Percentiles rank a stretch among this genome's conserved stretches.
These are phyloP conservation scores for Spizella passerina DNA, from an alignment of 2,797 vertebrate genomes.

Conservation along the genomic window DNA sequence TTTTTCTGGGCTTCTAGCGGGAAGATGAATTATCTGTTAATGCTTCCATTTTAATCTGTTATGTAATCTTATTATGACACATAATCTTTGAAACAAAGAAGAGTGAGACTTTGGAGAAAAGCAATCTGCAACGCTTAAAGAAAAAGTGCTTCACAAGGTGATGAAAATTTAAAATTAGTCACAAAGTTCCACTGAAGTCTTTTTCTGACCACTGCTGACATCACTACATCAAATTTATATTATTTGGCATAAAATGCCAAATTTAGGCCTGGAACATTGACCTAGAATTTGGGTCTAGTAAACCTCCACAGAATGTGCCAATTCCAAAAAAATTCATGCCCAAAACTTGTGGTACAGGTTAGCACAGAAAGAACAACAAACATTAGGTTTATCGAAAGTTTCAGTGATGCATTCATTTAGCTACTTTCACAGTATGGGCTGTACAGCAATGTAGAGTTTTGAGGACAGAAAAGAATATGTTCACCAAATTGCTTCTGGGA, in stretches of 20 bases:
- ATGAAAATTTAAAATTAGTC: not conserved
- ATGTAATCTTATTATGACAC: not conserved
- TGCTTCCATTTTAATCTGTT: not conserved
- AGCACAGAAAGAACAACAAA: not conserved
- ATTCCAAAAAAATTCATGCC: not conserved
- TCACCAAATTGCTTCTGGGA: not conserved
- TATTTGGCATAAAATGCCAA: not conserved
- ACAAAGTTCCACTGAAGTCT: not conserved
- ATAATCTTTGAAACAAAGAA: not conserved
- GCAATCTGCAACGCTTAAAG: not conserved
- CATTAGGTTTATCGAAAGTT: not conserved
- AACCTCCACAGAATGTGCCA: not conserved
- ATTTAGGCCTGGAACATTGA: not conserved
- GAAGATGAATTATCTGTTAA: constrained; percentile 30
- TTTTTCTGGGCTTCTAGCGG: constrained; percentile 84
- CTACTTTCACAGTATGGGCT: not conserved
- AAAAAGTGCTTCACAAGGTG: not conserved
- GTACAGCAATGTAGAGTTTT: not conserved
- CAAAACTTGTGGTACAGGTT: not conserved
- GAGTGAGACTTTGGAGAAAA: not conserved
- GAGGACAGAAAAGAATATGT: not conserved
- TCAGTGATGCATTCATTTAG: not conserved
- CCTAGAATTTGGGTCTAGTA: not conserved
- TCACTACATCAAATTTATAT: not conserved
- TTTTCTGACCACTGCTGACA: not conserved